Evolutionary conservation across 2,797 vertebrate species (phyloP).

Genomic region (Poeciliopsis turneri): DNA sequence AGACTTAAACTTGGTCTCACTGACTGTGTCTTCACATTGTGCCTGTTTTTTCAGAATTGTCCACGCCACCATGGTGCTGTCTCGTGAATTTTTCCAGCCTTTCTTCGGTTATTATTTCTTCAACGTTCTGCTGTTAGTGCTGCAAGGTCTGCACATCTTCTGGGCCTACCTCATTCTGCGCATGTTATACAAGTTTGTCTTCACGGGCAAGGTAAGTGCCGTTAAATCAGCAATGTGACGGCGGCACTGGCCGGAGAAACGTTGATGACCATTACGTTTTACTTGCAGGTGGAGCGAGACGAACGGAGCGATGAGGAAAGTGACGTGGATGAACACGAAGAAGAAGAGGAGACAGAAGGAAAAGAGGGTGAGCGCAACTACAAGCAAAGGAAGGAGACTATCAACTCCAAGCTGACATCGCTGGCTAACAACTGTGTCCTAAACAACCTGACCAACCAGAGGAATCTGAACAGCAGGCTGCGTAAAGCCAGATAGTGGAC

Average conservation of each 20-base stretch:
- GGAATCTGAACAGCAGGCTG: slow-evolving; percentile 72
- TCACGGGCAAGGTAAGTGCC: slow-evolving; percentile 84
- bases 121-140: slow-evolving; percentile 84
- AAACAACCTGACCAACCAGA: slow-evolving; percentile 75
- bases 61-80: slow-evolving; percentile 85
- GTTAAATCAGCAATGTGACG: not conserved
- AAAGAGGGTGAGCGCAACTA: slow-evolving; percentile 63
- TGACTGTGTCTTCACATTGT: not conserved
- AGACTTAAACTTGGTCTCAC: not conserved
- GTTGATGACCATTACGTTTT: not conserved
- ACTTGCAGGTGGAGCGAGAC: slow-evolving; percentile 86
- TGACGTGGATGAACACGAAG: slow-evolving; percentile 79
- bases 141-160: slow-evolving; percentile 91
- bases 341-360: slow-evolving; percentile 77
- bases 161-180: slow-evolving; percentile 92
- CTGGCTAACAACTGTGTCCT: slow-evolving; percentile 80
- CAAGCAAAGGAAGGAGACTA: slow-evolving; percentile 59
- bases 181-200: slow-evolving; percentile 88
- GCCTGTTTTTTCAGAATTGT: slow-evolving; percentile 80
- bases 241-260: not conserved
- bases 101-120: slow-evolving; percentile 94
- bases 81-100: slow-evolving; percentile 79
- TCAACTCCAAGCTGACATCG: slow-evolving; percentile 74
- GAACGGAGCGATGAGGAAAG: slow-evolving; percentile 93
- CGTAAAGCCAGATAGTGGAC: slow-evolving; percentile 77